Percentiles rank a stretch among this genome's conserved stretches.
Conservation (phyloP, 23 tunicate genomes). For the Phallusia fumigata region DNA sequence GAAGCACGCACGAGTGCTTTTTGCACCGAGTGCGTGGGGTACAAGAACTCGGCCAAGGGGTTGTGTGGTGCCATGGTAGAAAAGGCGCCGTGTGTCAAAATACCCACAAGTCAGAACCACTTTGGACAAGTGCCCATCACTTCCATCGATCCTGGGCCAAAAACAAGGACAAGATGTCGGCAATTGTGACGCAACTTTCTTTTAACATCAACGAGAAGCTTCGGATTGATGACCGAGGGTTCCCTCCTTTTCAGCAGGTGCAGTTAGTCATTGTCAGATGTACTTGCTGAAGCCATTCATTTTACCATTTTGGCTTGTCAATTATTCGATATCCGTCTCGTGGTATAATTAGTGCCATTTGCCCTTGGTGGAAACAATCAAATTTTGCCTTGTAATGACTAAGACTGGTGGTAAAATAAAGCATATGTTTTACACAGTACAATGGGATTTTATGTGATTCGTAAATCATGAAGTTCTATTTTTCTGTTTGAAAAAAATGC, state of each 20-base stretch:
- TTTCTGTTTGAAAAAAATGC: no score
- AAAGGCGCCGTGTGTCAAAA: not conserved
- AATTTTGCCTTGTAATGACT: no score
- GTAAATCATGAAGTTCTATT: no score
- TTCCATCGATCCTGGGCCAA: no score
- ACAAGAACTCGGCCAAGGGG: slow-evolving; percentile 10
- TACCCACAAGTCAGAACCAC: not conserved
- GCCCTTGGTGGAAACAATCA: no score
- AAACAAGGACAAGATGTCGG: slow-evolving; percentile 41
- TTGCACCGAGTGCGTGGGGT: not conserved
- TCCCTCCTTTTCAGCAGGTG: slow-evolving; percentile 31
- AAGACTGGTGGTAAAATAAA: no score
- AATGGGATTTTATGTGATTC: no score
- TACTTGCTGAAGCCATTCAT: not conserved
- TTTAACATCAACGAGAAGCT: slow-evolving; percentile 78
- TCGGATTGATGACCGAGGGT: slow-evolving; percentile 52
- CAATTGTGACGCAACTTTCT: slow-evolving; percentile 67
- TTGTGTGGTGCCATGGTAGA: slow-evolving; percentile 10
- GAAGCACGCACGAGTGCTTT: slow-evolving; percentile 11
- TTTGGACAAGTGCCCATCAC: no score
- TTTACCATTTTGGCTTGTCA: no score
- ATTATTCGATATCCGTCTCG: no score
- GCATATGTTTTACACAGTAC: no score
- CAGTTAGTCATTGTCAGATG: not conserved
- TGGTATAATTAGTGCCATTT: no score